Conservation (phyloP, 2,888 invertebrate species). For the Pristionchus arcanus region DNA sequence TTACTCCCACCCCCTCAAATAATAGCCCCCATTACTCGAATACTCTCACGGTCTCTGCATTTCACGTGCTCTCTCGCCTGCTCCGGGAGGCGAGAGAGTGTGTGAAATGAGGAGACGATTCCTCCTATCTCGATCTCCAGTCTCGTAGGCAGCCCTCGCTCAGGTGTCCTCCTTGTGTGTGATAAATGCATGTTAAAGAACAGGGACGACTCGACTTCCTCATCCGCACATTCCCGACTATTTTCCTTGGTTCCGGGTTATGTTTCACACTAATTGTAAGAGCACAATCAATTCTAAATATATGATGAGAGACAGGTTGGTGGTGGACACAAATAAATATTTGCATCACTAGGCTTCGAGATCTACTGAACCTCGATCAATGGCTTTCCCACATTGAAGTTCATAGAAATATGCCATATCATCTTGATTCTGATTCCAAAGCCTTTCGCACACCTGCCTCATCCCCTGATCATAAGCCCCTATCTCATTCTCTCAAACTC, state of each 20-base stretch:
- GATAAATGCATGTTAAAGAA: conserved; percentile 36
- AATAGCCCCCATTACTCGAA: background rate
- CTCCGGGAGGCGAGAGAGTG: too few relatives aligned
- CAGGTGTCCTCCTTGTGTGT: background rate
- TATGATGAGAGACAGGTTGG: too few relatives aligned
- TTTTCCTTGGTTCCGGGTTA: background rate
- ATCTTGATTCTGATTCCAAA: too few relatives aligned
- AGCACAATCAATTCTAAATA: too few relatives aligned
- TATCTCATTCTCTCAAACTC: background rate
- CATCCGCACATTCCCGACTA: background rate
- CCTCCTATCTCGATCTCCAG: background rate
- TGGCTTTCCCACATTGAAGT: too few relatives aligned
- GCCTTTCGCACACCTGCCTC: background rate
- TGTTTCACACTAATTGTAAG: background rate
- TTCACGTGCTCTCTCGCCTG: too few relatives aligned
- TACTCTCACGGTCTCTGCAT: background rate
- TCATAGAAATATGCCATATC: too few relatives aligned
- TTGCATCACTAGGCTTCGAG: too few relatives aligned
- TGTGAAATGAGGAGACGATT: background rate
- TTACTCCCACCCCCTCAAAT: background rate
- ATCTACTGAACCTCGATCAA: too few relatives aligned
- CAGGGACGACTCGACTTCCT: too few relatives aligned
- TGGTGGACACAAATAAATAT: too few relatives aligned
- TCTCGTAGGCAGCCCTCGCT: conserved; percentile 31
- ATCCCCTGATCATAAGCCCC: background rate